Conservation (phyloP, 64 coral and sea anemone genomes). For the Montipora foliosa region DNA sequence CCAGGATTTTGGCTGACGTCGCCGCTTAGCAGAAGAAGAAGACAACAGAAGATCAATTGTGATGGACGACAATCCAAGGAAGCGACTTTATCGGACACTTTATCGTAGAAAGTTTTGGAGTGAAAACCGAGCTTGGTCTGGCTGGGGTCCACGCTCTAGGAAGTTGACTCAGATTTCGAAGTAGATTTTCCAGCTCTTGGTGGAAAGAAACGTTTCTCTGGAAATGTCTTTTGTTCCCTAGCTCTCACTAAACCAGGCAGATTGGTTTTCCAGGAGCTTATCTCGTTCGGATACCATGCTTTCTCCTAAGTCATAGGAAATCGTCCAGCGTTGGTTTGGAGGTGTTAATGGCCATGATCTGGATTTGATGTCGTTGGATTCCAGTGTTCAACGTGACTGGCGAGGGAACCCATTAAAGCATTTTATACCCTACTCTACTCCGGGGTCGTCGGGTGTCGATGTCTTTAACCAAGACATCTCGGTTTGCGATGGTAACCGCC, state of each 20-base stretch:
- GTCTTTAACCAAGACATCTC: slow-evolving; percentile 45
- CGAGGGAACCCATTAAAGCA: slow-evolving; percentile 32
- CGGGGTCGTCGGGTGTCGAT: slow-evolving; percentile 20
- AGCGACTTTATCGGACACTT: no score
- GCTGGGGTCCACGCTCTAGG: background rate
- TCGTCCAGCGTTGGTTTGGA: slow-evolving; percentile 38
- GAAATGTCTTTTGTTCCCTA: slow-evolving; percentile 21
- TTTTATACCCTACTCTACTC: slow-evolving; percentile 56
- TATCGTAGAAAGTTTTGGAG: no score
- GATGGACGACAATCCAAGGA: no score
- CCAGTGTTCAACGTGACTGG: slow-evolving; percentile 20
- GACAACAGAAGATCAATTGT: no score
- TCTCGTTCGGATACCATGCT: slow-evolving; percentile 22
- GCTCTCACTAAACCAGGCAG: slow-evolving; percentile 27
- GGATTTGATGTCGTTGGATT: slow-evolving; percentile 65
- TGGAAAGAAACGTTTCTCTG: background rate
- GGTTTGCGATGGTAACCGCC: background rate
- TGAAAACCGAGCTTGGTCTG: slow-evolving; percentile 15
- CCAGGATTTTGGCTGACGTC: no score
- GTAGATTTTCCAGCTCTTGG: background rate
- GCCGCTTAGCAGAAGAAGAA: no score
- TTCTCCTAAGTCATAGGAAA: background rate
- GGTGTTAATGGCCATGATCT: slow-evolving; percentile 34
- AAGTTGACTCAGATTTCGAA: background rate
- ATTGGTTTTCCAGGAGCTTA: no score